These are phyloP conservation scores for Eulithis prunata DNA, from an alignment of 2,888 invertebrate species.

Conservation along the genomic window DNA sequence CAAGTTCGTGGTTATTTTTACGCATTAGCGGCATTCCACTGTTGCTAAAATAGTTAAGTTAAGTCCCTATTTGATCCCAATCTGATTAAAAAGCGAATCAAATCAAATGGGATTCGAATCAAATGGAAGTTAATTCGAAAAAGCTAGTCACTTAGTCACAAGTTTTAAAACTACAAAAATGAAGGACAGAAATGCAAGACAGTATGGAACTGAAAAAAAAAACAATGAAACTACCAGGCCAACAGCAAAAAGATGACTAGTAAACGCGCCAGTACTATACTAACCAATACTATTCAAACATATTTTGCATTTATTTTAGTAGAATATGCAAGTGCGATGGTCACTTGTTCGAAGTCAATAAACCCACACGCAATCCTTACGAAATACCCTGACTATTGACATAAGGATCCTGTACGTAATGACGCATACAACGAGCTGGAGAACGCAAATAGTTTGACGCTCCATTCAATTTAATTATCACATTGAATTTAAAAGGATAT, in stretches of 20 bases:
- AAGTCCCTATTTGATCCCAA: no score
- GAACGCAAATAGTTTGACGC: conserved; percentile 31
- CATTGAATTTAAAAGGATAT: conserved; percentile 17
- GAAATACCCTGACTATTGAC: conserved; percentile 42
- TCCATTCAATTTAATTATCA: conserved; percentile 22
- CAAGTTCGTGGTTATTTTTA: not conserved
- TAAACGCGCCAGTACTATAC: no score
- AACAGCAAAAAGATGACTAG: no score
- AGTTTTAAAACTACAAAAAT: no score
- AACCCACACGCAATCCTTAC: conserved; percentile 41
- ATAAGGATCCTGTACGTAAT: conserved; percentile 34
- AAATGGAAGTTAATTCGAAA: no score
- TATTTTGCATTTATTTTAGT: not conserved
- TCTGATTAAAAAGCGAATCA: no score
- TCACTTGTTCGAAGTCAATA: conserved; percentile 16
- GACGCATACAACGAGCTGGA: conserved; percentile 29
- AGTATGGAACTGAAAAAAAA: no score
- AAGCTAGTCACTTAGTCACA: no score
- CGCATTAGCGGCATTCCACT: not conserved
- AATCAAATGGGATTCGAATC: no score
- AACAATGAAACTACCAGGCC: no score
- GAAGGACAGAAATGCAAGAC: no score
- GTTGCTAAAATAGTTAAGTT: not conserved
- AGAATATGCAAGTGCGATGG: not conserved
- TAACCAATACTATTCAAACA: not conserved